A percentile compares a stretch with the other conserved stretches of the same genome.
phyloP scores from a whole-genome alignment of 2,797 vertebrate genomes.

The Apogon talboti region DNA sequence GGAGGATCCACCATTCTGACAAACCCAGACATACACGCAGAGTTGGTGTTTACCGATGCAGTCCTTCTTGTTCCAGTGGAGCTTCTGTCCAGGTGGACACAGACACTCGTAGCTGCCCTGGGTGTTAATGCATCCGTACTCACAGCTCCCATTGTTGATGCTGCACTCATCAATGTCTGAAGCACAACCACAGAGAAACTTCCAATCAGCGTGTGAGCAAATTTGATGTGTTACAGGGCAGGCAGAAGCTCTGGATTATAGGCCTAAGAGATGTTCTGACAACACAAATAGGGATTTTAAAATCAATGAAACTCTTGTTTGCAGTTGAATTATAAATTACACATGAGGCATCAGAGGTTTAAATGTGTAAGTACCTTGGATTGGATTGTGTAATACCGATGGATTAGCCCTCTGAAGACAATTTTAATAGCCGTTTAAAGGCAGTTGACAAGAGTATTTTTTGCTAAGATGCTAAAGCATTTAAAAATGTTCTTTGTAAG shows the following conservation, averaged over 20 bases:
- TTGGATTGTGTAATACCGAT: no score
- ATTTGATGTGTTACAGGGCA: background rate
- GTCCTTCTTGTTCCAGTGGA: conserved; percentile 98
- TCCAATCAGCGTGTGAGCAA: background rate
- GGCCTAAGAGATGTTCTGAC: background rate
- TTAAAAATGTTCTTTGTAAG: no score
- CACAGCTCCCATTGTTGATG: conserved; percentile 92
- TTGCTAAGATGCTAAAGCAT: no score
- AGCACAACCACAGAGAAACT: conserved; percentile 30
- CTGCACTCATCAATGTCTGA: conserved; percentile 98
- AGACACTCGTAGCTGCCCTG: conserved; percentile 91
- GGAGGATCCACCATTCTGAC: background rate
- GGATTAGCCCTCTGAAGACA: no score
- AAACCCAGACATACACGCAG: conserved; percentile 7
- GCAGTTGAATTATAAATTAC: no score
- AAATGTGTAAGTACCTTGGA: no score
- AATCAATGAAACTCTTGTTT: no score
- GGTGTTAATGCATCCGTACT: conserved; percentile 90
- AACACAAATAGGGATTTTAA: no score
- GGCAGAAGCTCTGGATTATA: background rate
- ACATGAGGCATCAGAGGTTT: no score
- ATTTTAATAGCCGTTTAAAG: no score
- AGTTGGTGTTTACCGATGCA: conserved; percentile 87
- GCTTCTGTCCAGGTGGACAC: conserved; percentile 89
- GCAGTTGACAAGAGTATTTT: no score